A percentile compares a stretch with the other conserved stretches of the same genome.
phyloP scores from a whole-genome alignment of 2,888 invertebrate genomes.

The Drosophila affinis region DNA sequence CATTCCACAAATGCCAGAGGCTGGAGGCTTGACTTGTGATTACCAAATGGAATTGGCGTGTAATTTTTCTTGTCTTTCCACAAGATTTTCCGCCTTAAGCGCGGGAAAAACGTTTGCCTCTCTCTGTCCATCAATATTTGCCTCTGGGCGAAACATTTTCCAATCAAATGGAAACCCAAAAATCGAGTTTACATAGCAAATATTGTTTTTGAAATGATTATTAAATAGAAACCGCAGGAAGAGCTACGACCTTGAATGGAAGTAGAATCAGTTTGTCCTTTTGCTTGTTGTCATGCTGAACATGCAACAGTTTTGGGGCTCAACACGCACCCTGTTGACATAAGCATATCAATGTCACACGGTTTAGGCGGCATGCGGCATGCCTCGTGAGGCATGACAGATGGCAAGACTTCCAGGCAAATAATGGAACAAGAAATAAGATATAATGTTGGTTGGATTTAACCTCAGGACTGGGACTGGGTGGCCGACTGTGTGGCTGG shows the following conservation, averaged over 20 bases:
- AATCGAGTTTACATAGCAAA: conserved; percentile 41
- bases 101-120: not conserved
- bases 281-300: conserved; percentile 13
- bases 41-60: conserved; percentile 39
- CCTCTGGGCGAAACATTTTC: conserved; percentile 22
- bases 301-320: conserved; percentile 30
- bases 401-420: conserved; percentile 17
- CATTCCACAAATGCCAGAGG: conserved; percentile 34
- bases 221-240: conserved; percentile 36
- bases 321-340: conserved; percentile 54
- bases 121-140: conserved; percentile 36
- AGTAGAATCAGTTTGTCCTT: conserved; percentile 5
- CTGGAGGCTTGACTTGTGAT: conserved; percentile 21
- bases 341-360: conserved; percentile 42
- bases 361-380: not conserved
- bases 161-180: conserved; percentile 31
- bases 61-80: conserved; percentile 33
- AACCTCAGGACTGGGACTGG: not conserved
- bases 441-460: not conserved
- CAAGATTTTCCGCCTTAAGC: conserved; percentile 10
- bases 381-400: conserved; percentile 20
- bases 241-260: not conserved
- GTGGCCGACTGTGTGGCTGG: not conserved
- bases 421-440: conserved; percentile 9
- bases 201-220: conserved; percentile 43